Percentiles rank a stretch among this genome's conserved stretches.
These are phyloP conservation scores for Suncus etruscus DNA, from an alignment of 2,113 vertebrate genomes.

Conservation along the genomic window DNA sequence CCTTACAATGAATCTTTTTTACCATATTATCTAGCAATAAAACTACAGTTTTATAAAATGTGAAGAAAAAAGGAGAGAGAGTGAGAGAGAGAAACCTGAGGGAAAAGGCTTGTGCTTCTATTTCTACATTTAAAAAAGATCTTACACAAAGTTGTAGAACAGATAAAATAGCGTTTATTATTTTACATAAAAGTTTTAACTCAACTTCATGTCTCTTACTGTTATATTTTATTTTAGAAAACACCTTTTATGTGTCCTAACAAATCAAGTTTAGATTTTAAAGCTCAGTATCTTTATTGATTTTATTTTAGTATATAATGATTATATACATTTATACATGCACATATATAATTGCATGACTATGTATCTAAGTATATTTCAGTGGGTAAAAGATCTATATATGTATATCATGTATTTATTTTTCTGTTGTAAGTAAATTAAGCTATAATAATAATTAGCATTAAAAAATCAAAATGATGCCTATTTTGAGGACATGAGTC, in stretches of 20 bases:
- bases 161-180: background rate
- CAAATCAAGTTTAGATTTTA: background rate
- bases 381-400: background rate
- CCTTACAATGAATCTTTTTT: conserved; percentile 89
- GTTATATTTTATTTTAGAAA: conserved; percentile 45
- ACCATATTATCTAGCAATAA: conserved; percentile 86
- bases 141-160: conserved; percentile 27
- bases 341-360: accelerated
- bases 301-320: background rate
- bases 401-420: background rate
- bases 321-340: background rate
- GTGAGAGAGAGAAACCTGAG: conserved; percentile 2
- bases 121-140: conserved; percentile 65
- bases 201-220: conserved; percentile 24
- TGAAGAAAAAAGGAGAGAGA: background rate
- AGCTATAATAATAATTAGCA: conserved; percentile 65
- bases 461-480: conserved; percentile 65
- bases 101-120: conserved; percentile 32
- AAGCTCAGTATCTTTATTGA: background rate
- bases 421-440: conserved; percentile 61
- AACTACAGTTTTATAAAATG: conserved; percentile 85
- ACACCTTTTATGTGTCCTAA: conserved; percentile 10
- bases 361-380: background rate
- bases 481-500: too few species aligned
- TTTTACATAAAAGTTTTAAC: conserved; percentile 3